Evolutionary conservation across 2,797 vertebrate genomes (phyloP).

Genomic region (Psittacula derbiana): DNA sequence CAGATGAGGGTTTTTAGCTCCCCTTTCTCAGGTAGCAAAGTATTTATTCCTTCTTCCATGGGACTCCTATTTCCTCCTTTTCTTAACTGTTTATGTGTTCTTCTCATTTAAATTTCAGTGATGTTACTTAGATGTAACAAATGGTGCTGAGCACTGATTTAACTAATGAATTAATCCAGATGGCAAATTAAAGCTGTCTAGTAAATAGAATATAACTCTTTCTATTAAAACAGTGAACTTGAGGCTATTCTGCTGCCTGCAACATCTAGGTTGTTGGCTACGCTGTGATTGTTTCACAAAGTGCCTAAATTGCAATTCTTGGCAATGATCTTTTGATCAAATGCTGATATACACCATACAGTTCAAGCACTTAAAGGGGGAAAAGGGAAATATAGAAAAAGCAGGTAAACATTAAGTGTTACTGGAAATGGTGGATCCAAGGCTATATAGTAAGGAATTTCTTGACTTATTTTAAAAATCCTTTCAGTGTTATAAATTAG

Average conservation of each 20-base stretch:
- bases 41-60: not conserved
- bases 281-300: not conserved
- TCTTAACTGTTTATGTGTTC: conserved; percentile 19
- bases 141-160: conserved; percentile 53
- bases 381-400: not conserved
- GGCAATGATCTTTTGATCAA: not conserved
- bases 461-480: not conserved
- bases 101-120: conserved; percentile 66
- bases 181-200: conserved; percentile 58
- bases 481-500: not conserved
- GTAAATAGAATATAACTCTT: conserved; percentile 61
- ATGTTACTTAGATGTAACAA: conserved; percentile 58
- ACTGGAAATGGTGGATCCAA: not conserved
- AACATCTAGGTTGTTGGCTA: not conserved
- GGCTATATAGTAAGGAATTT: not conserved
- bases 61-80: not conserved
- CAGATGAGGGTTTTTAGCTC: not conserved
- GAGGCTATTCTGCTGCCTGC: conserved; percentile 1
- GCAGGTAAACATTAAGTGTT: not conserved
- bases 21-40: not conserved
- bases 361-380: not conserved
- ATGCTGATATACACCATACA: not conserved
- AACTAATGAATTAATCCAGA: conserved; percentile 66
- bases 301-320: not conserved
- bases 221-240: not conserved